phyloP scores from a whole-genome alignment of 1,140 invertebrate species.

The Drosophila guanche region DNA sequence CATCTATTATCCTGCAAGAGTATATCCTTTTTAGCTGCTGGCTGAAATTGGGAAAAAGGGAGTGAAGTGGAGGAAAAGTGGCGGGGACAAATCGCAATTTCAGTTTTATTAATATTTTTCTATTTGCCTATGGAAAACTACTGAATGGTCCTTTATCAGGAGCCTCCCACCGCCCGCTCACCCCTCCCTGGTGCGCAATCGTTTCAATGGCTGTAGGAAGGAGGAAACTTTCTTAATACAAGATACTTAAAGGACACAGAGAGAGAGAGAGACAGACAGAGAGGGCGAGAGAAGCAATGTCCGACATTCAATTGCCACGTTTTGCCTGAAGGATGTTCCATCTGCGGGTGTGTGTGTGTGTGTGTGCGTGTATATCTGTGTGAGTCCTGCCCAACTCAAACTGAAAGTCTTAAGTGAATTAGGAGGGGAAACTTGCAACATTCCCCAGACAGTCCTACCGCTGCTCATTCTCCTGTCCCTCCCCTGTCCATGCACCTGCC shows the following conservation, averaged over 20 bases:
- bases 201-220: conserved; percentile 62
- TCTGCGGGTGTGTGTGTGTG: conserved; percentile 44
- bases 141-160: conserved; percentile 50
- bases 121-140: conserved; percentile 79
- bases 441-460: conserved; percentile 50
- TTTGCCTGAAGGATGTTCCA: conserved; percentile 44
- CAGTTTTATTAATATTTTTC: conserved; percentile 78
- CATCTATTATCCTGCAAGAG: conserved; percentile 40
- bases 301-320: conserved; percentile 54
- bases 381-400: conserved; percentile 53
- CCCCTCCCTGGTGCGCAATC: conserved; percentile 30
- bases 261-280: neutral
- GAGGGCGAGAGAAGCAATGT: conserved; percentile 17
- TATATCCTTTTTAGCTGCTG: conserved; percentile 22
- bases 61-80: conserved; percentile 42
- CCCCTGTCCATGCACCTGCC: neutral
- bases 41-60: conserved; percentile 53
- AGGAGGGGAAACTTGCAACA: conserved; percentile 74
- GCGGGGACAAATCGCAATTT: conserved; percentile 69
- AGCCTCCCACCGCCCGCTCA: conserved; percentile 13
- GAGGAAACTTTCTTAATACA: conserved; percentile 74
- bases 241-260: conserved; percentile 64
- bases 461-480: conserved; percentile 4
- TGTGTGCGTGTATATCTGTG: conserved; percentile 15
- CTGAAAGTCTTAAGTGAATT: conserved; percentile 79